phyloP scores from a whole-genome alignment of 37 sponge, comb jelly and placozoan genomes.

The Haliclona indistincta region DNA sequence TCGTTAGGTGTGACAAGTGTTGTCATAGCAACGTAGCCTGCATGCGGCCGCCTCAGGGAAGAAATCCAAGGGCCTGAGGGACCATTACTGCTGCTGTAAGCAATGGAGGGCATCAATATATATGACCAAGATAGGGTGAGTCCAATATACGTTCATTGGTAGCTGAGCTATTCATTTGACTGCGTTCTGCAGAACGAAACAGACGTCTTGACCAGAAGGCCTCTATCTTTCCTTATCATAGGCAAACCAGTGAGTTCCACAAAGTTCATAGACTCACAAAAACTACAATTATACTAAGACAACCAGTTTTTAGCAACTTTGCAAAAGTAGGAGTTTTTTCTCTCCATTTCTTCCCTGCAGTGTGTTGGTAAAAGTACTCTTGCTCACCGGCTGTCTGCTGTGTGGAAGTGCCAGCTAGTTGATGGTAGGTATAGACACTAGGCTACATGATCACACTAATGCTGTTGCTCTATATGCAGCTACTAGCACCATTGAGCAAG shows the following conservation, averaged over 20 bases:
- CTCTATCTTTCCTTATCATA: constrained; percentile 64
- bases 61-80: too few relatives aligned
- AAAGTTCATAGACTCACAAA: neutral
- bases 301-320: neutral
- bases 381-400: constrained; percentile 63
- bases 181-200: constrained; percentile 31
- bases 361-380: constrained; percentile 83
- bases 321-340: neutral
- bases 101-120: neutral
- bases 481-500: constrained; percentile 59
- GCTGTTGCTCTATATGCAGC: constrained; percentile 12
- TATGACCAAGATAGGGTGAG: constrained; percentile 11
- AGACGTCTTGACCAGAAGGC: constrained; percentile 42
- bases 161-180: neutral
- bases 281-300: neutral
- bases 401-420: constrained; percentile 85
- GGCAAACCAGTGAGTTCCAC: constrained; percentile 77
- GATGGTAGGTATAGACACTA: constrained; percentile 43
- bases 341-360: constrained; percentile 12
- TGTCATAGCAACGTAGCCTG: too few relatives aligned
- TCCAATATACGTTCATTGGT: neutral
- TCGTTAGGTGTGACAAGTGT: neutral
- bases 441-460: neutral
- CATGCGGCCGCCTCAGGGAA: too few relatives aligned
- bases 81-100: neutral